Base-by-base conservation (phyloP, 2,113 vertebrate species). In the Peromyscus maniculatus region DNA sequence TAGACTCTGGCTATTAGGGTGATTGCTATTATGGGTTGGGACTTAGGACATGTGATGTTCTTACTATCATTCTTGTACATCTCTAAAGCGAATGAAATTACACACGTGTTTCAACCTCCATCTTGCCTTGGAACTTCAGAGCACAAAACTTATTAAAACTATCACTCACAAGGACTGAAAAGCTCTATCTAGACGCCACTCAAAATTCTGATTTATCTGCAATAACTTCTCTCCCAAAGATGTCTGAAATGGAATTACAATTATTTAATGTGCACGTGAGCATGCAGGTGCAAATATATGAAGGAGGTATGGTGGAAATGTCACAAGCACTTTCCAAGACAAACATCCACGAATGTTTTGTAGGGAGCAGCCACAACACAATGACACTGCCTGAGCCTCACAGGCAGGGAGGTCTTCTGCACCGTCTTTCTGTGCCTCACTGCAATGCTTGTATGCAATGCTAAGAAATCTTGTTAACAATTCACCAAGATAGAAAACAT, bases 351-450 rank as follows among this genome's bases (percentile, higher is more conserved):
- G 57, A 78, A 16, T 2, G 15, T 4, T 66, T 84, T 43, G 3
- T 0, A 69, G 77, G 26, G 6, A 59, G 59, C 0, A 3, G 26
- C 16, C 4, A 7, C 6, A 33, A 57, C n/a, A 10, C 28, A 5
- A 39, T 8, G 55, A 19, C 11, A 46, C 33, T 24, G 12, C 59
- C 52, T 36, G 15, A 11, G 55, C 72, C 49, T 69, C 46, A 24
- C 0, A 2, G 0, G 6, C 17, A 62, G 74, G 8, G 4, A 3
- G 52, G 12, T 8, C 28, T 4, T 59, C 16, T 3, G 1, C 2
- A 6, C 17, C 9, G 3, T 12, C 4, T 31, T 52, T 59, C 39
- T 83, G 31, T 7, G 49, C 75, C 55, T 75, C 31, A 12, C 26
- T 92, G 1, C 75, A 26, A 59, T 5, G 7, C 3, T 46, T 1